Percentiles rank a stretch among this genome's conserved stretches.
phyloP scores from a whole-genome alignment of 2,797 vertebrate genomes.

The Odontamblyopus lacepedii region DNA sequence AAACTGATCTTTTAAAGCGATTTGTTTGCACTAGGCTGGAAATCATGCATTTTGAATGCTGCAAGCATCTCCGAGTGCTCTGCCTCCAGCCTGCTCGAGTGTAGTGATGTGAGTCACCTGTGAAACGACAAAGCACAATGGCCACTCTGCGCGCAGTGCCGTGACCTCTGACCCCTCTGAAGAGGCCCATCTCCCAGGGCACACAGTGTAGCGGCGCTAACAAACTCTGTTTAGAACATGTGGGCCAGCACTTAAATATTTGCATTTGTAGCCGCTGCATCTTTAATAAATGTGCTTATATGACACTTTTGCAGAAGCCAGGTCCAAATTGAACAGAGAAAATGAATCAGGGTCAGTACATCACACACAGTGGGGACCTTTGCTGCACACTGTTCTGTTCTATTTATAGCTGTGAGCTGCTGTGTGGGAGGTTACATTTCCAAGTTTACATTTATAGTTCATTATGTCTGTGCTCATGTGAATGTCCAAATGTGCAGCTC shows the following conservation, averaged over 20 bases:
- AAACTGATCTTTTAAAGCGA: slow-evolving; percentile 87
- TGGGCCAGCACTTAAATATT: slow-evolving; percentile 31
- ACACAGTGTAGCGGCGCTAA: slow-evolving; percentile 71
- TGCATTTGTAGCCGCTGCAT: slow-evolving; percentile 24
- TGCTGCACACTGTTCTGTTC: slow-evolving; percentile 43
- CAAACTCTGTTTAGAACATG: slow-evolving; percentile 69
- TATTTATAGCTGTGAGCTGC: slow-evolving; percentile 63
- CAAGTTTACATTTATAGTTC: slow-evolving; percentile 76
- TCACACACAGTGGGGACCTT: slow-evolving; percentile 31
- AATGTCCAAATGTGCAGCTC: slow-evolving; percentile 70
- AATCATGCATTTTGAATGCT: slow-evolving; percentile 83
- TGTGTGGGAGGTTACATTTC: slow-evolving; percentile 66
- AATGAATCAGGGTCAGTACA: slow-evolving; percentile 29
- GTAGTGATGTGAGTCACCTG: slow-evolving; percentile 84
- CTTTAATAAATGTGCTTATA: slow-evolving; percentile 30
- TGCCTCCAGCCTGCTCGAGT: slow-evolving; percentile 79
- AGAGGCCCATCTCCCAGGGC: slow-evolving; percentile 80
- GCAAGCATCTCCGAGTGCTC: slow-evolving; percentile 81
- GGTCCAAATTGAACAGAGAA: slow-evolving; percentile 22
- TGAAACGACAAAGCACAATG: slow-evolving; percentile 84
- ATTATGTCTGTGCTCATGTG: slow-evolving; percentile 67
- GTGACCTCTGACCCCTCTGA: slow-evolving; percentile 78
- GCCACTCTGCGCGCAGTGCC: slow-evolving; percentile 77
- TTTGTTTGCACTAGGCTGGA: slow-evolving; percentile 84
- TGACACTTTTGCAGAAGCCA: slow-evolving; percentile 32